Evolutionary conservation across 2,888 invertebrate genomes (phyloP).

Genomic region (Nyleta sp.): DNA sequence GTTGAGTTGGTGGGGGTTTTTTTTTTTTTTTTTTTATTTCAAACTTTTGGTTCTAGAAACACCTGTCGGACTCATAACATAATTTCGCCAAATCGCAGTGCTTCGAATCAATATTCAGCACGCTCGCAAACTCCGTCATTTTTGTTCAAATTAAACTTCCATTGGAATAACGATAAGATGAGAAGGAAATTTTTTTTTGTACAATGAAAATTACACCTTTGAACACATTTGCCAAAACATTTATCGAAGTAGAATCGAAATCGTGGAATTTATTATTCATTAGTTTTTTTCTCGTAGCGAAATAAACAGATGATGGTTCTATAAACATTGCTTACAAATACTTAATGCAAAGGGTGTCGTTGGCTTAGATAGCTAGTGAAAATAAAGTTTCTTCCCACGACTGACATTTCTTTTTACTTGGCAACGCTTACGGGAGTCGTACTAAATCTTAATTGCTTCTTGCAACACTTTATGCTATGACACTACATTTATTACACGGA

Average conservation of each 20-base stretch:
- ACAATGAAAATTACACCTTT: too few relatives aligned
- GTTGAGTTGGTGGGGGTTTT: not conserved
- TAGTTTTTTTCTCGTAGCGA: too few relatives aligned
- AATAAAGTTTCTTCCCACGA: conserved; percentile 48
- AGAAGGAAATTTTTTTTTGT: too few relatives aligned
- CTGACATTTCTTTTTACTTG: conserved; percentile 47
- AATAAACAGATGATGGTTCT: too few relatives aligned
- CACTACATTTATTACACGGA: conserved; percentile 42
- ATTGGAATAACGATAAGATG: not conserved
- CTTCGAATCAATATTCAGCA: conserved; percentile 14
- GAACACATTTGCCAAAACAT: too few relatives aligned
- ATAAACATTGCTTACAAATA: conserved; percentile 34
- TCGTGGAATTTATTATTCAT: too few relatives aligned
- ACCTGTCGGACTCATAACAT: conserved; percentile 16
- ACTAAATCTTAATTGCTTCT: conserved; percentile 56
- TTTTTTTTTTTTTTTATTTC: conserved; percentile 1
- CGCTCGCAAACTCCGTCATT: not conserved
- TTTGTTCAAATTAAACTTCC: not conserved
- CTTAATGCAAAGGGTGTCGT: conserved; percentile 50
- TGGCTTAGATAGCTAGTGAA: conserved; percentile 55
- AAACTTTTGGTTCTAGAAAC: conserved; percentile 17
- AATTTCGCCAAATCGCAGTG: not conserved
- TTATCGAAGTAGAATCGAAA: too few relatives aligned
- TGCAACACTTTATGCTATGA: conserved; percentile 33
- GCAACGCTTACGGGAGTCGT: conserved; percentile 31